Base-by-base conservation (phyloP, 2,113 vertebrate species). In the Myotis yumanensis region DNA sequence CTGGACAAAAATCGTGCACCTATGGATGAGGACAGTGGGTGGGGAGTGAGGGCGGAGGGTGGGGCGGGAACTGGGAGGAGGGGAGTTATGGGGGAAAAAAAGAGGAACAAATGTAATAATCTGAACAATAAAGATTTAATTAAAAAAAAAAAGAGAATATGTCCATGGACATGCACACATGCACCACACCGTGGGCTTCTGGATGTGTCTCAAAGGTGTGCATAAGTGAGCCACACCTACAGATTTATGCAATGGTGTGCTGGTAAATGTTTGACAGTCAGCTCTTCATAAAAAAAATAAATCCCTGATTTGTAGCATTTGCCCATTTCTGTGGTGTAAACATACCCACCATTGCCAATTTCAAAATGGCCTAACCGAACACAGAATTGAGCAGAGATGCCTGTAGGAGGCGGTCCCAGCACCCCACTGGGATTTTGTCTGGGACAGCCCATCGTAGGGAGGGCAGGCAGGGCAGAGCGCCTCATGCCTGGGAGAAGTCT, bases 391-490 rank as follows among this genome's bases (percentile, higher is more conserved):
- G 95, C 57, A 37, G 37, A 57, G 69, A 37, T 8, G 25, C 10
- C 8, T 3, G 9, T 28, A 10, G 57, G 75, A 48, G 37, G 52
- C 3, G 2, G 59, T 5, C 17, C 69, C 28, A 14, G 54, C 32
- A 14, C 30, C 30, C 0, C 0, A 2, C 22, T 28, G 18, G 43
- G 17, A 51, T n/a, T 48, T 11, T 6, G 9, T 46, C 69, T 35
- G 62, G 32, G 66, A 10, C 9, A 37, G 77, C 9, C 18, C 0
- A 0, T 4, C 40, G 32, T 1, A 0, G n/a, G 30, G 23, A 35
- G 37, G 52, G 18, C 6, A n/a, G 84, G 22, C 5, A 28, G 59
- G 86, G 64, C 64, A 23, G 17, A 14, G 62, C n/a, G 28, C 52
- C 40, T 35, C 10, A 0, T 0, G 40, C 30, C 23, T 28, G n/a